Base-by-base conservation (phyloP, 2,888 invertebrate genomes). In the Ennomos erosarius region DNA sequence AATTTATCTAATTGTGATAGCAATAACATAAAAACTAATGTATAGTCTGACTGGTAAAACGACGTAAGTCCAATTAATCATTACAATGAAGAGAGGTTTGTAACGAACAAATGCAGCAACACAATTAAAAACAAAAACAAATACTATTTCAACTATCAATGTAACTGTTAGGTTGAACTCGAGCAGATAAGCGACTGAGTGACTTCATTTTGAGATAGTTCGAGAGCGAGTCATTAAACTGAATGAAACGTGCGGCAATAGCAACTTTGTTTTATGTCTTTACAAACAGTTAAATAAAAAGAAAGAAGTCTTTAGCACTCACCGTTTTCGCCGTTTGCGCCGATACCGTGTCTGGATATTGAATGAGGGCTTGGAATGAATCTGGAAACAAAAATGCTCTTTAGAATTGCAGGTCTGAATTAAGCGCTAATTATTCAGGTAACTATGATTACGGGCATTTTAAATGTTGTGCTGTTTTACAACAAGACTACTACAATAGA, bases 321-420 rank as follows among this genome's bases (percentile, higher is more conserved):
- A 97, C 97, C 93, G 96, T 94, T 95, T 99, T 99, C 81, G 99
- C 99, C 79, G 98, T 96, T 92, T 99, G 99, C 73, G 99, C 99
- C 73, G 98, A 97, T 83, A 97, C 95, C 68, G 99, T 97, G 93
- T 99, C 99, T 75, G 98, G 97, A 92, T 99, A 99, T 93, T 99
- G 99, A 90, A 99, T 98, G 84, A 99, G 95, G 70, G 99, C 99
- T 96, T 99, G 98, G 95, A 98, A 98, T 92, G 97, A 97, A 94
- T 96, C 98, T 98, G 95, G 72, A 94, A 94, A 82, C 81, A 84
- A 85, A n/a, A 82, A 80, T 62, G 65, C 59, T 34, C 45, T 55
- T 59, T 56, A 54, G 45, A 51, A 51, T 34, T 40, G 34, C 40
- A 56, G 42, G 47, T 55, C 34, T 53, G 34, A 53, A 54, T 54